Evolutionary conservation across 2,113 vertebrate genomes (phyloP), one percentile per base, ranked within the genome.

Genomic region (Prionailurus viverrinus): DNA sequence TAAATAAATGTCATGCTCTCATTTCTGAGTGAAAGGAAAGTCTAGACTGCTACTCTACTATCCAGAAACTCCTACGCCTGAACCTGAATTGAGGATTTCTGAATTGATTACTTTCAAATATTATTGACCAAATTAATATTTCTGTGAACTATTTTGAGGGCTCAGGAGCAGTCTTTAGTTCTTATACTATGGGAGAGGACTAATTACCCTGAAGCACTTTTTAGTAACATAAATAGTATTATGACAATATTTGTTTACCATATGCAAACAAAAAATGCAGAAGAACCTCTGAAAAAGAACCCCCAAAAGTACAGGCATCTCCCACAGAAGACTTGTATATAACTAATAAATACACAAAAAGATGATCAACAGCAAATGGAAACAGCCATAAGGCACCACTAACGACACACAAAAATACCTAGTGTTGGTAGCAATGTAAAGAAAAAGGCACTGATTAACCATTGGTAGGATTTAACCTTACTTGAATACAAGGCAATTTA

Each of bases 181-280:
- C n/a, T 90, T 97, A 7, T 3, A 39, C 51, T 87, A 2, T 53
- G 48, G 21, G 55, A 85, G 80, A 80, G 69, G 78, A 74, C 61
- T 66, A 58, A 83, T 63, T 84, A 61, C 41, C 51, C 36, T 58
- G 15, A 45, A 7, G 36, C 31, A 89, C 81, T 58, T 97, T 93
- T 81, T 73, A 84, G 66, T 93, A 66, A 92, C 41, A 29, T n/a
- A 61, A 76, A 63, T 21, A 87, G 45, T 91, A 80, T 68, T 91
- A 58, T 68, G 7, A 96, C 33, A 91, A 36, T 92, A 76, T 96
- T 78, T 92, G 65, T 61, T 88, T 3, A 96, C 45, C 65, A n/a
- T 90, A 79, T 69, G 29, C 55, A 83, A 58, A 95, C 27, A 84
- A 73, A 55, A 90, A 89, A n/a, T 79, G 13, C 58, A 94, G 8